A percentile compares a stretch with the other conserved stretches of the same genome.
Evolutionary conservation across 2,797 vertebrate genomes (phyloP).

Genomic region (Sus cebifrons): DNA sequence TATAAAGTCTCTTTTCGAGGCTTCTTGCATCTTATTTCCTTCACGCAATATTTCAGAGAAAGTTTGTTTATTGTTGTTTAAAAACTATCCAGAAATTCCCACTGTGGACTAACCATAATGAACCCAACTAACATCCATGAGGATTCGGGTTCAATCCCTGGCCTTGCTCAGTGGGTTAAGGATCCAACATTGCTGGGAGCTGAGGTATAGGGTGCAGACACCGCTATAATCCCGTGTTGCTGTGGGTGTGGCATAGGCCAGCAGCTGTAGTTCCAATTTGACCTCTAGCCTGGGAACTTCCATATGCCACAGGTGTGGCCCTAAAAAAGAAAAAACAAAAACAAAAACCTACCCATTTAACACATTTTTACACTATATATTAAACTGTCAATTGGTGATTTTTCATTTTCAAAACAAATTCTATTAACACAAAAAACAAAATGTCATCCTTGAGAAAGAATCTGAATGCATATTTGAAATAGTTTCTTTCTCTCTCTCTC

Average conservation of each 20-base stretch:
- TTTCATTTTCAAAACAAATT: constrained; percentile 69
- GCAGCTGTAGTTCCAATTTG: too few species aligned
- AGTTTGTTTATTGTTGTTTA: neutral
- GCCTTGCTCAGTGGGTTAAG: too few species aligned
- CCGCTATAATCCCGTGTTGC: too few species aligned
- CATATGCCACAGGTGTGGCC: too few species aligned
- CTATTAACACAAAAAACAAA: constrained; percentile 32
- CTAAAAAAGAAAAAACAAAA: too few species aligned
- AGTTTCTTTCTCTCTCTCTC: neutral
- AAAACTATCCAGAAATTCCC: neutral
- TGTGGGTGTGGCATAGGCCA: too few species aligned
- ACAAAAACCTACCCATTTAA: neutral
- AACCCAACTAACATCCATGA: too few species aligned
- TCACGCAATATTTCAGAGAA: constrained; percentile 34
- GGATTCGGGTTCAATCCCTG: too few species aligned
- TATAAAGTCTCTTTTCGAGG: neutral
- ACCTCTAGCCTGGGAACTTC: too few species aligned
- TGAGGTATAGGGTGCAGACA: too few species aligned
- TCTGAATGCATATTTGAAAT: constrained; percentile 47
- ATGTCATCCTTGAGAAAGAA: constrained; percentile 4
- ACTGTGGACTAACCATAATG: too few species aligned
- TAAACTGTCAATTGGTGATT: constrained; percentile 17
- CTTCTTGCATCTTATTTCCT: neutral
- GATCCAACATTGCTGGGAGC: too few species aligned
- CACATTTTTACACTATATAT: constrained; percentile 5